Conservation (phyloP, 2,888 invertebrate genomes). For the Rhogogaster chlorosoma region DNA sequence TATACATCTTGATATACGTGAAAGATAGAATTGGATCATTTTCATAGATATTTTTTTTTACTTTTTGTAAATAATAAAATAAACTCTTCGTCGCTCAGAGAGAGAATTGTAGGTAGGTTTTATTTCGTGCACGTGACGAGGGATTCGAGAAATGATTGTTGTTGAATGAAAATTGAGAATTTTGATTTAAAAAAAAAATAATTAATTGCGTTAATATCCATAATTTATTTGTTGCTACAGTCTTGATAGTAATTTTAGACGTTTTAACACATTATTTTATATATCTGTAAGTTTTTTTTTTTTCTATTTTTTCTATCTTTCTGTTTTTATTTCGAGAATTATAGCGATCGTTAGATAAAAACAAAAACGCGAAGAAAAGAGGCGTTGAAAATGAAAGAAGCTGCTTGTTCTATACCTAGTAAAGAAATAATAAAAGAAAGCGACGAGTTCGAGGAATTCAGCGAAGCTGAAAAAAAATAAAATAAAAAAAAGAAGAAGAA, state of each 20-base stretch:
- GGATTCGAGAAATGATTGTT: neutral
- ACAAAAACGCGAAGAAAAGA: constrained; percentile 47
- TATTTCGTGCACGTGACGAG: too few species aligned
- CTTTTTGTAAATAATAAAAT: neutral
- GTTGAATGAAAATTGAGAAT: neutral
- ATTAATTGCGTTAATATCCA: neutral
- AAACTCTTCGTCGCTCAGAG: neutral
- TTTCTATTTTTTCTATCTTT: too few species aligned
- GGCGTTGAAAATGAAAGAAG: constrained; percentile 2
- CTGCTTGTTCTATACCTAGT: neutral
- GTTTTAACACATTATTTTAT: too few species aligned
- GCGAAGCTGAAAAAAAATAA: neutral
- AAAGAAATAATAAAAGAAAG: neutral
- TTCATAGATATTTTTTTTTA: neutral
- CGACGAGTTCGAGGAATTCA: neutral
- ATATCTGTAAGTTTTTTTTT: neutral
- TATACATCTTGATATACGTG: neutral
- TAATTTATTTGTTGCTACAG: neutral
- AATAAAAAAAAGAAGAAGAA: constrained; percentile 40
- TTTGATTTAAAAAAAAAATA: neutral
- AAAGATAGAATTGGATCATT: neutral
- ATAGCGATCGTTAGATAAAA: constrained; percentile 3
- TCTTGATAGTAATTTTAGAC: neutral
- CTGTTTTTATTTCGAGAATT: neutral
- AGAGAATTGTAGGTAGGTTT: neutral